Evolutionary conservation across 2,888 invertebrate species (phyloP).

Genomic region (Ennomos quercinarius): DNA sequence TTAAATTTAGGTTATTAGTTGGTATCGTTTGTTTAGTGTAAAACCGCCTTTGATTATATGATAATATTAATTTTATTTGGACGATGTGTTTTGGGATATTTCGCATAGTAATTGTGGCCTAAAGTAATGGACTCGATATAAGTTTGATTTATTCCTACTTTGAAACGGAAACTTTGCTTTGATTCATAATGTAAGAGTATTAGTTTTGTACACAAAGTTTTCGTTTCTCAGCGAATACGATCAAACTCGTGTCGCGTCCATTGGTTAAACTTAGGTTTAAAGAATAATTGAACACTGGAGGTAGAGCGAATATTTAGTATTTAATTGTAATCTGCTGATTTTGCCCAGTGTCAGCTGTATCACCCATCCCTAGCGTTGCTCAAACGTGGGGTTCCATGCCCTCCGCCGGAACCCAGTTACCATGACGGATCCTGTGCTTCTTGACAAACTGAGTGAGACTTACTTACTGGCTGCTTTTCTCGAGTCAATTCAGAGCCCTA

Average conservation of each 20-base stretch:
- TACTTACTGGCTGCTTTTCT: constrained; percentile 23
- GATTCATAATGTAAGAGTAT: constrained; percentile 5
- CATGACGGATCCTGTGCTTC: constrained; percentile 52
- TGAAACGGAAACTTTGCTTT: constrained; percentile 2
- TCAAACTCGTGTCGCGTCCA: constrained; percentile 9
- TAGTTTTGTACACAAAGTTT: constrained; percentile 2
- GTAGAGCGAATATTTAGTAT: constrained; percentile 29
- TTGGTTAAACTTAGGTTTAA: constrained; percentile 15
- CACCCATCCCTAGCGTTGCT: constrained; percentile 49
- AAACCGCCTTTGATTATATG: constrained; percentile 41
- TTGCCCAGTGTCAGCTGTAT: constrained; percentile 49
- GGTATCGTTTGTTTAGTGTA: constrained; percentile 41
- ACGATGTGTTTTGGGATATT: constrained; percentile 31
- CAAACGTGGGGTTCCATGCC: constrained; percentile 39
- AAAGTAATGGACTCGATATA: constrained; percentile 28
- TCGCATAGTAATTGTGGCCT: constrained; percentile 37
- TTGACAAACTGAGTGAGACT: constrained; percentile 37
- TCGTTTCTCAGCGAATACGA: constrained; percentile 12
- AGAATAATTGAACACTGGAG: constrained; percentile 7
- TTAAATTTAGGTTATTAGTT: constrained; percentile 30
- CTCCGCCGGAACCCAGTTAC: constrained; percentile 30
- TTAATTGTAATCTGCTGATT: constrained; percentile 49
- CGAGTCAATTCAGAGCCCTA: constrained; percentile 18
- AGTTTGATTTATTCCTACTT: constrained; percentile 11
- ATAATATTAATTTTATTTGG: constrained; percentile 28